phyloP scores from a whole-genome alignment of 2,888 invertebrate genomes.

The Lamellibrachia columna region DNA sequence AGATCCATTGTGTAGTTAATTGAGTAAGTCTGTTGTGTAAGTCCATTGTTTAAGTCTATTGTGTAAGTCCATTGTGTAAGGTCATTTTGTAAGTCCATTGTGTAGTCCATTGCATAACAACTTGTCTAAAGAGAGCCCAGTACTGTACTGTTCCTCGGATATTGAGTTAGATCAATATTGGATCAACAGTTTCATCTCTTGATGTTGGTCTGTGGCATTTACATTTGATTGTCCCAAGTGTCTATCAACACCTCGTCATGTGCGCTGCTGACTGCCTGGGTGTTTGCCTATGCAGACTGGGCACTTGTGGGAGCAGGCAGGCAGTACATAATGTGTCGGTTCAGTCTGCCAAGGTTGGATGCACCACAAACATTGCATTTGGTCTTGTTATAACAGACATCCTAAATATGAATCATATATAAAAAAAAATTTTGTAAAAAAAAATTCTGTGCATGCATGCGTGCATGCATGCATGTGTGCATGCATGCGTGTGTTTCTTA shows the following conservation, averaged over 20 bases:
- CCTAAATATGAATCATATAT: not conserved
- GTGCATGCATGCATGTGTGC: not conserved
- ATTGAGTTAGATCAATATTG: not conserved
- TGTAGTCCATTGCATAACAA: not conserved
- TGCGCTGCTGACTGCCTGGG: not conserved
- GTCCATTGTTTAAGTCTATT: too few species aligned
- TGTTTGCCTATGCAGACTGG: not conserved
- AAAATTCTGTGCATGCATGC: not conserved
- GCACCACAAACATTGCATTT: not conserved
- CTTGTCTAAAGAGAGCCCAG: not conserved
- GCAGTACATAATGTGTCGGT: not conserved
- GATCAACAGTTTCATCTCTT: not conserved
- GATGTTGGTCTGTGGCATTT: not conserved
- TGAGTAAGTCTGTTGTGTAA: too few species aligned
- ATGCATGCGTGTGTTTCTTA: not conserved
- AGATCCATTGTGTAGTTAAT: too few species aligned
- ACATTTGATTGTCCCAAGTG: not conserved
- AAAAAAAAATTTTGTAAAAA: not conserved
- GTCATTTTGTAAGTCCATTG: not conserved
- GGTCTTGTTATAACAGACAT: not conserved
- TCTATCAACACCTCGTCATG: not conserved
- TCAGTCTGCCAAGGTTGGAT: not conserved
- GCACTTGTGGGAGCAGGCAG: not conserved
- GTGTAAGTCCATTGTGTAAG: not conserved
- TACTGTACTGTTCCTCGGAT: not conserved